Evolutionary conservation across 2,888 invertebrate genomes (phyloP), one percentile per base, ranked within the genome.

Genomic region (Stenodera caucasica): DNA sequence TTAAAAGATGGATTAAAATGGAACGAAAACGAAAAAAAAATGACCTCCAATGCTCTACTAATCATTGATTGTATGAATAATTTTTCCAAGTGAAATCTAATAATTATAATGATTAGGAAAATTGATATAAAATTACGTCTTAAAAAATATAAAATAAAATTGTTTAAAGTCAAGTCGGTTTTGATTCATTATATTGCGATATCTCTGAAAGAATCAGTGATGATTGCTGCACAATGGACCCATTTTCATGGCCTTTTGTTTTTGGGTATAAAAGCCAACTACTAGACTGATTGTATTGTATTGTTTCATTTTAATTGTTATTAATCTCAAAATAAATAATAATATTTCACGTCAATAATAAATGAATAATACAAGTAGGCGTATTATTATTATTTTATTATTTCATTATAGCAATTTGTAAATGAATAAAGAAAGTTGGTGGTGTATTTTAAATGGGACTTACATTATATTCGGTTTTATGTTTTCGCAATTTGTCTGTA

Each of bases 41-140:
- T 12, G 21, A 45, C 45, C 45, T 45, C 45, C 45, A 45, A 45
- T 45, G 45, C 45, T 45, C 21, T 45, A 45, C n/a, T 21, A 40
- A 40, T 40, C 40, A 40, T 11, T 40, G 40, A 40, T 40, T 40
- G 40, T 18, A 40, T 40, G 9, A 40, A 21, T 18, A 40, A 32
- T 7, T 32, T 32, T 18, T 40, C 1, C 12, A 40, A 40, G 40
- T 40, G 40, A 40, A 40, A 40, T 40, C 40, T 21, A 37, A 37
- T 37, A 40, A 40, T 40, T 18, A 40, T 40, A 40, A 40, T 40
- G 21, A 40, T 40, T 21, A 40, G 9, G 18, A 40, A 18, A 40
- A 40, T 15, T 9, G 18, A 18, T 40, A 40, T 9, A 40, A n/a
- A n/a, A n/a, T n/a, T n/a, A n/a, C n/a, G n/a, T n/a, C n/a, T n/a